Evolutionary conservation across 37 sponge, comb jelly and placozoan genomes (phyloP), one percentile per base, ranked within the genome.

Genomic region (Spongilla lacustris): DNA sequence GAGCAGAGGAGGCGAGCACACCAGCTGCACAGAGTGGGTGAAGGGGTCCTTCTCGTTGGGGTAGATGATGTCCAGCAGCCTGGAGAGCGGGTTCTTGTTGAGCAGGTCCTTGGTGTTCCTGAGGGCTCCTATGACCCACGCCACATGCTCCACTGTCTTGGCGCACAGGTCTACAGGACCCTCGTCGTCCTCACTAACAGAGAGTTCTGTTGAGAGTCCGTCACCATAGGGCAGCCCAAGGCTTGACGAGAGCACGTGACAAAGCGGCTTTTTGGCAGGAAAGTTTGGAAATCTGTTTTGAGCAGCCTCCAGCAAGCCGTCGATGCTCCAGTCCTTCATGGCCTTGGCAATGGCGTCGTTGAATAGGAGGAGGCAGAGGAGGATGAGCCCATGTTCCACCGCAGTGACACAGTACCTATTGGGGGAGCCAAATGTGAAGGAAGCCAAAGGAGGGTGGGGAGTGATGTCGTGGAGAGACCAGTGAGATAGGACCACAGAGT

Each of bases 301-400:
- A 35, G 49, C 41, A 11, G 19, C 13, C 10, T 86, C 49, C n/a
- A 86, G 69, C 50, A 86, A 38, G 26, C 78, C 79, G 5, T 78
- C 72, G 36, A 86, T 69, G 35, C 49, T 36, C 86, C 86, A 86
- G 32, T 36, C 78, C 23, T 68, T 41, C 77, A 84, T 66, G 46
- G 67, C 76, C 70, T 76, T 23, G 69, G 31, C 33, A 17, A 41
- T 67, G 46, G 71, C 79, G 5, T 36, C 50, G 0, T 70, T 50
- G 9, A 30, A 14, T 28, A 78, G 34, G 37, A 86, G 79, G 0
- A 69, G 27, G n/a, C 27, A 26, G 49, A 86, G 38, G 1, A 79
- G 48, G 22, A 33, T 71, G 49, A 86, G 79, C 2, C 79, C 86
- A 50, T 25, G 14, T 19, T 79, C 50, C 41, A 86, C 70, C 0